Conservation (phyloP, 2,113 vertebrate genomes). For the Brachyistius frenatus region DNA sequence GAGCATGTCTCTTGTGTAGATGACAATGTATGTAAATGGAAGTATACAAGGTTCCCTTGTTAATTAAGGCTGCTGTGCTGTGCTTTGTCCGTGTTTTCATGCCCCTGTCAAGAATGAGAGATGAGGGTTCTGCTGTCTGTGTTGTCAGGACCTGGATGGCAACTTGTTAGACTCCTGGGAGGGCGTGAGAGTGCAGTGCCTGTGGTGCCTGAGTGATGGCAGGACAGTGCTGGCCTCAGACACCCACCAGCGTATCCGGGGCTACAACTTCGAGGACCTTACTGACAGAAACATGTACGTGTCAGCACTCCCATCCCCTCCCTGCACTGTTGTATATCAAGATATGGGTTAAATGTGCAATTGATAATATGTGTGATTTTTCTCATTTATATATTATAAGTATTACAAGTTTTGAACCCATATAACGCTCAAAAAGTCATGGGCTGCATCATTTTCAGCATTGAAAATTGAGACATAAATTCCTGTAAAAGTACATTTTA, state of each 20-base stretch:
- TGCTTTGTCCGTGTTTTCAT: not conserved
- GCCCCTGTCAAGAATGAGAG: constrained; percentile 16
- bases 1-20: not conserved
- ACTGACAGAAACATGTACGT: constrained; percentile 98
- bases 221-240: constrained; percentile 97
- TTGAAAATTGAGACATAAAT: no score
- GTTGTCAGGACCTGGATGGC: constrained; percentile 94
- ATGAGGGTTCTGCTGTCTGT: constrained; percentile 30
- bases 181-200: constrained; percentile 97
- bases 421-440: no score
- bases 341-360: not conserved
- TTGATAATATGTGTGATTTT: no score
- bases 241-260: constrained; percentile 98
- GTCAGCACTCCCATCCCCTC: not conserved
- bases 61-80: not conserved
- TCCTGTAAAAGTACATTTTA: no score
- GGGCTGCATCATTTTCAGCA: no score
- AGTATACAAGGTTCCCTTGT: not conserved
- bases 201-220: constrained; percentile 97
- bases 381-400: no score
- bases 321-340: not conserved
- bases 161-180: constrained; percentile 99
- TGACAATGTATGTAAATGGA: not conserved
- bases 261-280: constrained; percentile 99
- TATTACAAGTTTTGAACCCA: no score